Base-by-base conservation (phyloP, 2,888 invertebrate species). In the Vanessa cardui region DNA sequence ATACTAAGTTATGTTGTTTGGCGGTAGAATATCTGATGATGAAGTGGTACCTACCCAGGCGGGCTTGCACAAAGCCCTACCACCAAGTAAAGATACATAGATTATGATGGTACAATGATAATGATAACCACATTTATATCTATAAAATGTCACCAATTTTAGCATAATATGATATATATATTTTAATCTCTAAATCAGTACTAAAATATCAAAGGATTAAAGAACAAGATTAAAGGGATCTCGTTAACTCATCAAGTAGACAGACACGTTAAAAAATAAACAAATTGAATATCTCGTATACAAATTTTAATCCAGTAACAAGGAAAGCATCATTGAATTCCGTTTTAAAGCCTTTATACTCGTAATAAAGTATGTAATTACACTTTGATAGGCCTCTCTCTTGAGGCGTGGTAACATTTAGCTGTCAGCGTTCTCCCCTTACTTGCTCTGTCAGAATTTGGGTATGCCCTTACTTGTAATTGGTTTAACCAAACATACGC, bases 401-500 rank as follows among this genome's bases (percentile, higher is more conserved):
- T 78, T 71, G 73, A 79, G 79, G 80, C 83, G 81, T 73, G 80
- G 82, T 83, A 81, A 82, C 81, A 77, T 78, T 79, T 76, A 77
- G 78, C 84, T 87, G 87, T 88, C 87, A 81, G 80, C 86, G 81
- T 84, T 84, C 81, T 83, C 83, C 77, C 77, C 60, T 64, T 44
- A 61, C 33, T 56, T 18, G 8, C 58, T 59, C 54, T 58, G 71
- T 69, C 69, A 64, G 66, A 39, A 18, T 33, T 50, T 15, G 15
- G 50, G 39, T 18, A 18, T 56, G 33, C 56, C 39, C 61, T 62
- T 52, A 59, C 33, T 50, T 31, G 59, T 45, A 45, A 44, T 33
- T 63, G 54, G 45, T 31, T 61, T 60, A 60, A 59, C 54, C 64
- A 64, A 68, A 64, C 68, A 64, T 59, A 50, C 8, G n/a, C 31